Evolutionary conservation across 2,888 invertebrate species (phyloP).

Genomic region (Drosophila nr. fundita): DNA sequence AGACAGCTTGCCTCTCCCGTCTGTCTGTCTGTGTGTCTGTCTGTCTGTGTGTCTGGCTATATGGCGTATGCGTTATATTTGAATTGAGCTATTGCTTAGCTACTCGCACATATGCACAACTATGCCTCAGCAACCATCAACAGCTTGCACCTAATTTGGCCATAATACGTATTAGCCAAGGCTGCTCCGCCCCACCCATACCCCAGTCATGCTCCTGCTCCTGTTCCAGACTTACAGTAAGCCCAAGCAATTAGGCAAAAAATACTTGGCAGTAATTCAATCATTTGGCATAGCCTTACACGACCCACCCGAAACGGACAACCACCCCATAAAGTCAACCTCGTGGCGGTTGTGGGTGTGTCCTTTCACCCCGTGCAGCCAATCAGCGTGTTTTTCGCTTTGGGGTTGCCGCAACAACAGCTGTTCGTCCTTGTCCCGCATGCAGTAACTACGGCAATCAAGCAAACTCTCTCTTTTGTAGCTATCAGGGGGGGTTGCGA

Average conservation of each 20-base stretch:
- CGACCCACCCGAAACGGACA: slow-evolving; percentile 34
- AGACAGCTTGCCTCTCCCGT: neutral
- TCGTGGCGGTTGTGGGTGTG: slow-evolving; percentile 41
- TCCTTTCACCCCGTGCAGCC: slow-evolving; percentile 43
- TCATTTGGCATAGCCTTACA: slow-evolving; percentile 67
- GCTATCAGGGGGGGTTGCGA: neutral
- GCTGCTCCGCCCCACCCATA: neutral
- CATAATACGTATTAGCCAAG: slow-evolving; percentile 36
- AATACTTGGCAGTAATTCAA: slow-evolving; percentile 82
- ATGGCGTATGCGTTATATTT: slow-evolving; percentile 47
- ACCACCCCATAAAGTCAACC: slow-evolving; percentile 12
- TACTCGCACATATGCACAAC: slow-evolving; percentile 53
- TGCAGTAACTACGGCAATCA: slow-evolving; percentile 6
- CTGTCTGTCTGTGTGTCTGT: neutral
- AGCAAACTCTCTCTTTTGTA: neutral
- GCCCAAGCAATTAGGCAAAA: slow-evolving; percentile 67
- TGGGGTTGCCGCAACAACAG: slow-evolving; percentile 44
- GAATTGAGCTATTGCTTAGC: neutral
- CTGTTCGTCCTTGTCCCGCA: slow-evolving; percentile 58
- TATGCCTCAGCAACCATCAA: slow-evolving; percentile 48
- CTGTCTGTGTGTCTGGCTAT: neutral
- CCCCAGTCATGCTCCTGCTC: neutral
- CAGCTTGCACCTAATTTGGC: slow-evolving; percentile 42
- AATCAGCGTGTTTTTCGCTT: slow-evolving; percentile 44
- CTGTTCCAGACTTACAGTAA: slow-evolving; percentile 18